Base-by-base conservation (phyloP, 2,888 invertebrate species). In the Macrosoma leucophasiata region DNA sequence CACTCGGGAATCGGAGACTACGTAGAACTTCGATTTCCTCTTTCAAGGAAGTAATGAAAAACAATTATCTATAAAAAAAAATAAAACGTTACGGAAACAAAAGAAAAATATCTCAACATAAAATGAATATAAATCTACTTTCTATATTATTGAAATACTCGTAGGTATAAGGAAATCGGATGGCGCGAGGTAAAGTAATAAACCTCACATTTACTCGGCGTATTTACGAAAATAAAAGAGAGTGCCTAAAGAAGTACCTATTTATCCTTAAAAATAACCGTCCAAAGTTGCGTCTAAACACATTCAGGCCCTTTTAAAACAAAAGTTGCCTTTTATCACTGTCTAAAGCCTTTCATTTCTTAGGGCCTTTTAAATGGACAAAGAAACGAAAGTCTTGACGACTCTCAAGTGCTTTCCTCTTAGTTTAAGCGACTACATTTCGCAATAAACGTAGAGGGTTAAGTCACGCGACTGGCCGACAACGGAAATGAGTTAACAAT, bases 321-420 rank as follows among this genome's bases (percentile, higher is more conserved):
- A 64, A 71, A 69, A 71, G 67, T 70, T 68, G 58, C 63, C 55
- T 72, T 74, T 69, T 72, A 70, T 73, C 67, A 63, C 65, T 56
- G 61, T 59, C 58, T 64, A 52, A 58, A 66, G 51, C 3, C 54
- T 59, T 55, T 60, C 61, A 63, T 68, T 70, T 64, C 59, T 61
- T 55, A 56, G 50, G 58, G 48, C 31, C 50, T 55, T 41, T 48
- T 55, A 65, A 69, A 64, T 66, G 64, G 60, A 66, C 66, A 64
- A 61, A 62, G 62, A 55, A 60, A 61, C 44, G 48, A 46, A 50
- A 52, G 44, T 37, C 44, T 34, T 50, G 57, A 62, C 54, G 58
- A 58, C 57, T 55, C 55, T 52, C 52, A 43, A 63, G 57, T 54
- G 55, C 64, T 58, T 51, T 41, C 26, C 29, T 40, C 34, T 38